Percentiles rank a stretch among this genome's conserved stretches.
phyloP scores from a whole-genome alignment of 2,113 vertebrate genomes.

The Cavia aperea region DNA sequence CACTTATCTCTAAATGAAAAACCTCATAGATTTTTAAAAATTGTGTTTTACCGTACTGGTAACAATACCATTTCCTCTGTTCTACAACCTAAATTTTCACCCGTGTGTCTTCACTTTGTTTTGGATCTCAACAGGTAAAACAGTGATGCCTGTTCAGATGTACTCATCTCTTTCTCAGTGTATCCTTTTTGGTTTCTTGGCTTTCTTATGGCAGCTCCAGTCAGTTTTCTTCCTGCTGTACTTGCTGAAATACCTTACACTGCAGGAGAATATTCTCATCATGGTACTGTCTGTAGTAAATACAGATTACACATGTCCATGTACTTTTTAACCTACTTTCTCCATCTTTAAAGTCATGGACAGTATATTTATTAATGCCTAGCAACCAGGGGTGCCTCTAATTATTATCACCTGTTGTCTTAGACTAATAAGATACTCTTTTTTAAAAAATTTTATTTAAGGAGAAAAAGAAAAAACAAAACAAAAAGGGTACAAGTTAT shows the following conservation, averaged over 20 bases:
- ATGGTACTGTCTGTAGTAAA: background rate
- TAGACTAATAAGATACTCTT: background rate
- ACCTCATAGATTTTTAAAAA: background rate
- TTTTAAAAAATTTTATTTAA: background rate
- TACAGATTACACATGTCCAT: background rate
- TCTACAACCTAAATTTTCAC: background rate
- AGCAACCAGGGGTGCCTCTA: background rate
- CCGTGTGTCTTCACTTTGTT: background rate
- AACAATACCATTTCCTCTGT: background rate
- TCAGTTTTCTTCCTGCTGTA: background rate
- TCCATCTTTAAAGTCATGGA: background rate
- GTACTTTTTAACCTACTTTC: background rate
- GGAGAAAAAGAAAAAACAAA: no score
- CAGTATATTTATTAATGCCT: background rate
- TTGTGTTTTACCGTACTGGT: background rate
- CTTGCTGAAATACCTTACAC: background rate
- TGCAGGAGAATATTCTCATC: background rate
- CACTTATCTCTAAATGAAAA: background rate
- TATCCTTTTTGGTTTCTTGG: background rate
- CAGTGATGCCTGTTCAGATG: background rate
- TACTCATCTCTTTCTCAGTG: background rate
- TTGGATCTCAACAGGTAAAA: background rate
- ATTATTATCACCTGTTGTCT: background rate
- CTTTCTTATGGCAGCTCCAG: background rate
- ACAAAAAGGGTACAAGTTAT: no score